phyloP scores from a whole-genome alignment of 2,888 invertebrate genomes.

The Microctonus hyperodae region DNA sequence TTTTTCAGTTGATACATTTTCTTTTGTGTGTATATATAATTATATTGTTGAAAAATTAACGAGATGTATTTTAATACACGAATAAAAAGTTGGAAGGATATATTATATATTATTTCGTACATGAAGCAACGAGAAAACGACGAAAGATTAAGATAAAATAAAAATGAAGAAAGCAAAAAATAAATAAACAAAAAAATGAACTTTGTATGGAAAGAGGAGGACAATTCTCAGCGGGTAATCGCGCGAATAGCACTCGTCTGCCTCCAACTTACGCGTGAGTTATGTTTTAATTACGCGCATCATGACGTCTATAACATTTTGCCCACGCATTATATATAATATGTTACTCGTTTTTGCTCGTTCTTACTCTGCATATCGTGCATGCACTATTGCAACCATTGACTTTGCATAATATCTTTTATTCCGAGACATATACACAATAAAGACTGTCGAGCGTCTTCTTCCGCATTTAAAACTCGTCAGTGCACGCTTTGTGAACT shows the following conservation, averaged over 20 bases:
- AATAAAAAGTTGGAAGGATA: background rate
- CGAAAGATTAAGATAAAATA: background rate
- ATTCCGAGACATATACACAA: conserved; percentile 26
- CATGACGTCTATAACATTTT: conserved; percentile 11
- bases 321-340: background rate
- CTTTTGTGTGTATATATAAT: background rate
- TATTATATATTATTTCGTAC: background rate
- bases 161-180: conserved; percentile 2
- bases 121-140: background rate
- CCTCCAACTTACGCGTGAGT: conserved; percentile 47
- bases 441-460: conserved; percentile 18
- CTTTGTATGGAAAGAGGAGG: conserved; percentile 12
- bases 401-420: conserved; percentile 48
- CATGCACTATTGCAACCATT: conserved; percentile 38
- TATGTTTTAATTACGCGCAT: conserved; percentile 48
- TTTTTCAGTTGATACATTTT: background rate
- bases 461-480: conserved; percentile 36
- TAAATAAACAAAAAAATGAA: background rate
- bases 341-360: conserved; percentile 1
- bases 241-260: conserved; percentile 23
- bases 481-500: background rate
- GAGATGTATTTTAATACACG: no score
- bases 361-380: conserved; percentile 40
- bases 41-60: no score
- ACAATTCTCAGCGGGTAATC: conserved; percentile 23